A percentile compares a stretch with the other conserved stretches of the same genome.
Conservation (phyloP, 1,140 invertebrate genomes). For the Apis cerana region DNA sequence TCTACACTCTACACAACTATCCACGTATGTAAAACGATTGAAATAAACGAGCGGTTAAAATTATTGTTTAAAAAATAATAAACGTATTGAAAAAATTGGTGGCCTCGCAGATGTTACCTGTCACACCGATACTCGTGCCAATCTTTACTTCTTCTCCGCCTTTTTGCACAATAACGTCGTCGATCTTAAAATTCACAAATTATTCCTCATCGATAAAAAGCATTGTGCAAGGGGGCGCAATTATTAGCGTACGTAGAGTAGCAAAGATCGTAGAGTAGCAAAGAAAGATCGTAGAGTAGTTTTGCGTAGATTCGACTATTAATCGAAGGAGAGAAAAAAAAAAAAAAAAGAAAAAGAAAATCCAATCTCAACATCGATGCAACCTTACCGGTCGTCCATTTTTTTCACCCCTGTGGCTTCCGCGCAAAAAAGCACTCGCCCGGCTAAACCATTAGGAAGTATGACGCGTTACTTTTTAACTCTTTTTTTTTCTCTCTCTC, state of each 20-base stretch:
- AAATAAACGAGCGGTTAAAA: conserved; percentile 80
- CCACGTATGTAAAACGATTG: conserved; percentile 78
- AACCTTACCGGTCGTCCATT: background rate
- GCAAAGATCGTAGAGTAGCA: background rate
- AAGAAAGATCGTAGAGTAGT: background rate
- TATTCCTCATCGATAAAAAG: no score
- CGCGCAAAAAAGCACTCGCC: background rate
- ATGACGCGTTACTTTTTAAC: conserved; percentile 13
- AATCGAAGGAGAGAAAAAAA: background rate
- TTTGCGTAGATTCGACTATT: background rate
- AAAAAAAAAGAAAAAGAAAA: no score
- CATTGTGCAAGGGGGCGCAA: no score
- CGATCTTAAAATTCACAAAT: background rate
- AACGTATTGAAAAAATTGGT: conserved; percentile 66
- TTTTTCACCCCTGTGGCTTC: background rate
- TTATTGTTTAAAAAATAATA: conserved; percentile 80
- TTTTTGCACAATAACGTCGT: no score
- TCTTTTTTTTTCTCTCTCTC: background rate
- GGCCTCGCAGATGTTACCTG: conserved; percentile 22
- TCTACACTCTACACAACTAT: conserved; percentile 81
- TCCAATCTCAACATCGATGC: no score
- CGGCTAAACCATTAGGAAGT: conserved; percentile 10
- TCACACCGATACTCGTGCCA: background rate
- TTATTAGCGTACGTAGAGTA: no score
- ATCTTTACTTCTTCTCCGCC: no score